Conservation (phyloP, 2,888 invertebrate species). For the Rotaria magnacalcarata region DNA sequence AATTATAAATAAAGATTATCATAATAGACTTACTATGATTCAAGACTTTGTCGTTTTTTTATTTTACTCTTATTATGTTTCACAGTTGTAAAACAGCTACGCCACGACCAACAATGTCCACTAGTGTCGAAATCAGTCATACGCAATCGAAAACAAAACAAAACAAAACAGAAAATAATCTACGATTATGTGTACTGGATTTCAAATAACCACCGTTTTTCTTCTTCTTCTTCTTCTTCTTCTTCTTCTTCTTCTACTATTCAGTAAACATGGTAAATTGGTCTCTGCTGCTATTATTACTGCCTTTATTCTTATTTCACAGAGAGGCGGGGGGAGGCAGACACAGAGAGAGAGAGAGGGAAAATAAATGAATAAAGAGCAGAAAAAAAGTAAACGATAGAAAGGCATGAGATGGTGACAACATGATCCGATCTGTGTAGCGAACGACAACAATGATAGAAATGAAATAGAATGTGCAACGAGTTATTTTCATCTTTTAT, state of each 20-base stretch:
- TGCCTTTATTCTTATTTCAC: not conserved
- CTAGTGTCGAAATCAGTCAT: not conserved
- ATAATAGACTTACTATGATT: not conserved
- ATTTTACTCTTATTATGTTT: not conserved
- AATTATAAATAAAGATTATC: not conserved
- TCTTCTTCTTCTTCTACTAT: not conserved
- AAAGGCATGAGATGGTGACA: too few relatives aligned
- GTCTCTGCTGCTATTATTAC: not conserved
- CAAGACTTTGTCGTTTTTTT: not conserved
- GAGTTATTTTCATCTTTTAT: too few relatives aligned
- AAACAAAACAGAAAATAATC: not conserved
- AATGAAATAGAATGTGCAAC: too few relatives aligned
- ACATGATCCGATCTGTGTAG: too few relatives aligned
- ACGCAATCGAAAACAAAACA: not conserved
- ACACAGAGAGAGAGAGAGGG: not conserved
- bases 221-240: not conserved
- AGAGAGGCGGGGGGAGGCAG: not conserved
- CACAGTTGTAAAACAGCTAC: not conserved
- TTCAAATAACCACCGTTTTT: not conserved
- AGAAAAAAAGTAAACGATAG: too few relatives aligned
- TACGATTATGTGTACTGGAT: not conserved
- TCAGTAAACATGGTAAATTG: not conserved
- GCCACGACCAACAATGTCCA: not conserved
- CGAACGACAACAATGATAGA: too few relatives aligned
- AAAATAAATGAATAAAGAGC: not conserved